Conservation (phyloP, 2,113 vertebrate genomes). For the Elgaria multicarinata region DNA sequence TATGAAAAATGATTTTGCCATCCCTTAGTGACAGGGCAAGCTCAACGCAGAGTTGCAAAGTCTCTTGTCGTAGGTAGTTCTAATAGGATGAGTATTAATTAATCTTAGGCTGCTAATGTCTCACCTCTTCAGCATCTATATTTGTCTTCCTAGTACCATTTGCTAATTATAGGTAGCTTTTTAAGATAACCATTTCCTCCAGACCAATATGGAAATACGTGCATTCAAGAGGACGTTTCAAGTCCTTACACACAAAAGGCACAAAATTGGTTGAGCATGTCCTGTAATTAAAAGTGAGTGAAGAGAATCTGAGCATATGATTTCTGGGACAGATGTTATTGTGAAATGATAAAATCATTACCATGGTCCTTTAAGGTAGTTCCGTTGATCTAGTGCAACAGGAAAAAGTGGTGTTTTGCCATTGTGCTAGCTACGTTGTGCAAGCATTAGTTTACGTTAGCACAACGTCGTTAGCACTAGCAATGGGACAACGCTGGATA, state of each 20-base stretch:
- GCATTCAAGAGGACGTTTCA: background rate
- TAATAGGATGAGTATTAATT: conserved; percentile 75
- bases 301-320: background rate
- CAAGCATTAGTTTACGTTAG: no score
- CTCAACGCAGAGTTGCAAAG: conserved; percentile 63
- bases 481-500: no score
- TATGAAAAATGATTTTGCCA: conserved; percentile 76
- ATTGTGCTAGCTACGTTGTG: no score
- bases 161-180: conserved; percentile 72
- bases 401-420: no score
- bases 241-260: background rate
- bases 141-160: conserved; percentile 68
- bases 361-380: background rate
- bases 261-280: conserved; percentile 11
- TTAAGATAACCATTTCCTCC: conserved; percentile 48
- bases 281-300: background rate
- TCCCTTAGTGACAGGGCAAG: conserved; percentile 66
- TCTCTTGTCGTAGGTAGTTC: conserved; percentile 66
- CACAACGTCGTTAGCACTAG: no score
- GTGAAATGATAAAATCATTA: background rate
- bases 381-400: no score
- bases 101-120: conserved; percentile 70
- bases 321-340: background rate
- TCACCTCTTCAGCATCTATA: conserved; percentile 61
- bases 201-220: conserved; percentile 17